Evolutionary conservation across 1,140 invertebrate species (phyloP).

Genomic region (Carcinoscorpius rotundicauda): DNA sequence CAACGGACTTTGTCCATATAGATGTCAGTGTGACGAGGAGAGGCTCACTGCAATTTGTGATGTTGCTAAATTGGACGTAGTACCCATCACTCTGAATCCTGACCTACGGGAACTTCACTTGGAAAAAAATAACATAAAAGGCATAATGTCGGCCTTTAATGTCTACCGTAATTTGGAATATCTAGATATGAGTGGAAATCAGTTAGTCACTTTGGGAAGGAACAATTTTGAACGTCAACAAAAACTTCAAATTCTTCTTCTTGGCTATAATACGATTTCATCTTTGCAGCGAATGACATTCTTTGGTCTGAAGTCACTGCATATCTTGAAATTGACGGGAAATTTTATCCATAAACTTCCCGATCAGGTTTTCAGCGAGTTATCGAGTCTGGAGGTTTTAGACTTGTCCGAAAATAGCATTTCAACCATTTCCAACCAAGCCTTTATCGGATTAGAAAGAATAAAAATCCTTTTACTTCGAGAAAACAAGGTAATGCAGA

Average conservation of each 20-base stretch:
- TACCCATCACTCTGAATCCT: conserved; percentile 82
- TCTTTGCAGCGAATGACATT: conserved; percentile 54
- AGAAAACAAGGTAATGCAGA: conserved; percentile 60
- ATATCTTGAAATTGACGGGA: conserved; percentile 61
- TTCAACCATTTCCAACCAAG: conserved; percentile 56
- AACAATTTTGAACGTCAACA: conserved; percentile 60
- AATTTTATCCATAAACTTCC: conserved; percentile 69
- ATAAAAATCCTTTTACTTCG: conserved; percentile 67
- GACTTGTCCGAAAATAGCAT: conserved; percentile 79
- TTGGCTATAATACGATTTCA: conserved; percentile 20
- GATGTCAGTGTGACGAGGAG: conserved; percentile 74
- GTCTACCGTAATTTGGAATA: conserved; percentile 72
- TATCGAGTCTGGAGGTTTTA: conserved; percentile 64
- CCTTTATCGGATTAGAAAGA: conserved; percentile 59
- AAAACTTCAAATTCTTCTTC: conserved; percentile 42
- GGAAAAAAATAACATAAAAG: conserved; percentile 71
- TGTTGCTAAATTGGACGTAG: conserved; percentile 66
- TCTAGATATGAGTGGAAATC: conserved; percentile 70
- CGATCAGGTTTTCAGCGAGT: conserved; percentile 54
- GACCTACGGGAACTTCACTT: conserved; percentile 69
- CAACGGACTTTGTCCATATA: conserved; percentile 44
- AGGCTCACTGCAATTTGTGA: conserved; percentile 74
- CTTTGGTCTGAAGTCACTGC: conserved; percentile 48
- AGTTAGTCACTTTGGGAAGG: conserved; percentile 52
- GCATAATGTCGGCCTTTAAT: conserved; percentile 68